A percentile compares a stretch with the other conserved stretches of the same genome.
phyloP scores from a whole-genome alignment of 1,140 invertebrate genomes.

The Solen grandis region DNA sequence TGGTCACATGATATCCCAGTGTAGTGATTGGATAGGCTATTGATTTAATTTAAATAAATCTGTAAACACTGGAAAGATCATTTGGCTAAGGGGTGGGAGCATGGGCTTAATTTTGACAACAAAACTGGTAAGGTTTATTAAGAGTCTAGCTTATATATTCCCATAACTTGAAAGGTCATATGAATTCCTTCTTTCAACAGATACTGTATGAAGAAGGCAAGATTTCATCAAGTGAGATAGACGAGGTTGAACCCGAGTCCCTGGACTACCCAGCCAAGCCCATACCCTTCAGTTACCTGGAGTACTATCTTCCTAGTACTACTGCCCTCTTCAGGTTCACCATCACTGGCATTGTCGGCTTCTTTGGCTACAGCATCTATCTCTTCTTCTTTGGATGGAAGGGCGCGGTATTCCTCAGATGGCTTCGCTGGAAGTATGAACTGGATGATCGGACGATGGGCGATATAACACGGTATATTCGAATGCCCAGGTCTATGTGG shows the following conservation, averaged over 20 bases:
- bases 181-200: conserved; percentile 40
- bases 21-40: too few relatives aligned
- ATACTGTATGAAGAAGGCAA: conserved; percentile 60
- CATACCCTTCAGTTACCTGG: conserved; percentile 26
- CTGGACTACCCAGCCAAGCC: conserved; percentile 25
- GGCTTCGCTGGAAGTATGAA: conserved; percentile 22
- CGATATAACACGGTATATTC: conserved; percentile 14
- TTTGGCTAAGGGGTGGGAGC: too few relatives aligned
- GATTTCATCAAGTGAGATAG: conserved; percentile 61
- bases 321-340: conserved; percentile 7
- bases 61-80: too few relatives aligned
- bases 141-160: too few relatives aligned
- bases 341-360: conserved; percentile 1
- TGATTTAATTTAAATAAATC: too few relatives aligned
- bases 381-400: conserved; percentile 34
- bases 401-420: conserved; percentile 18
- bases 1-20: too few relatives aligned
- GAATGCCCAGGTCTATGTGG: conserved; percentile 1
- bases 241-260: conserved; percentile 69
- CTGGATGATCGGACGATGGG: conserved; percentile 29
- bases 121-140: too few relatives aligned
- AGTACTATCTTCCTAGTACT: conserved; percentile 30
- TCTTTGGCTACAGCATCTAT: conserved; percentile 9
- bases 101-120: too few relatives aligned
- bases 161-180: too few relatives aligned